Evolutionary conservation across 2,888 invertebrate species (phyloP).

Genomic region (Fragum sueziense): DNA sequence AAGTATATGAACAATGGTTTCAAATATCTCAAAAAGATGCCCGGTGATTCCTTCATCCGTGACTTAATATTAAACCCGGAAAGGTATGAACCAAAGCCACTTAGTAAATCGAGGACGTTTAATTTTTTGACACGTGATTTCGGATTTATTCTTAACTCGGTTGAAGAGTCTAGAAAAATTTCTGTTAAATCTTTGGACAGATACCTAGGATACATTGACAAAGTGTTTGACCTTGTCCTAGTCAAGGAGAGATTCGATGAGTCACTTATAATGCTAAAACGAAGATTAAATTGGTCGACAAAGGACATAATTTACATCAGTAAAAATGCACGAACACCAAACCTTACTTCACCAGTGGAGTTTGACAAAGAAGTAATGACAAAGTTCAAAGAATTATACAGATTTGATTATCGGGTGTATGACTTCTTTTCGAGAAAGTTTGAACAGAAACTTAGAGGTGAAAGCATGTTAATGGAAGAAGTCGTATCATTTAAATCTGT

Average conservation of each 20-base stretch:
- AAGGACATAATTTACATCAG: not conserved
- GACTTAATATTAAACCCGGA: not conserved
- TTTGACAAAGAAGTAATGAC: not conserved
- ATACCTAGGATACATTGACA: not conserved
- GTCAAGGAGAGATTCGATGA: not conserved
- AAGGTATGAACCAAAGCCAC: not conserved
- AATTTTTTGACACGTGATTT: not conserved
- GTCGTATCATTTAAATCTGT: not conserved
- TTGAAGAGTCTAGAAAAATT: not conserved
- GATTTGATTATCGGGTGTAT: not conserved
- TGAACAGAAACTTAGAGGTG: not conserved
- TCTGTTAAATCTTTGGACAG: too few species aligned
- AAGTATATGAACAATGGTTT: not conserved
- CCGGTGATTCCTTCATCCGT: not conserved
- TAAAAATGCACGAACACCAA: not conserved
- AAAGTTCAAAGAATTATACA: not conserved
- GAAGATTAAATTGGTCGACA: not conserved
- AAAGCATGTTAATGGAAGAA: not conserved
- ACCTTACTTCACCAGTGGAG: not conserved
- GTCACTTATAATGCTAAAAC: not conserved
- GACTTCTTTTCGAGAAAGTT: not conserved
- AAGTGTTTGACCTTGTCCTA: not conserved
- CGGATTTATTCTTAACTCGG: not conserved
- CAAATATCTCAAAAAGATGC: not conserved
- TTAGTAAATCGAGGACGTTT: not conserved